A percentile compares a stretch with the other conserved stretches of the same genome.
Conservation (phyloP, 2,797 vertebrate species). For the Hyperoplus lanceolatus region DNA sequence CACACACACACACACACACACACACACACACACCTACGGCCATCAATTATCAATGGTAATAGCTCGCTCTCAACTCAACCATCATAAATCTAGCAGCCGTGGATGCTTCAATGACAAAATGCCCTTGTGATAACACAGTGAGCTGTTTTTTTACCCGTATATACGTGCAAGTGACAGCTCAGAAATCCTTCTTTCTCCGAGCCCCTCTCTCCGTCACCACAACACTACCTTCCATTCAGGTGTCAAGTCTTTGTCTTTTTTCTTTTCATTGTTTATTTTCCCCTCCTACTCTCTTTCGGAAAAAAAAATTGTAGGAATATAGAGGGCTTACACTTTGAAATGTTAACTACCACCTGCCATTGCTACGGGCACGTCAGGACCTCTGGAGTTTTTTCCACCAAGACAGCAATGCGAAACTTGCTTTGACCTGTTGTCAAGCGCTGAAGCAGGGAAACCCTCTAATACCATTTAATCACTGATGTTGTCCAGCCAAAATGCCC, state of each 20-base stretch:
- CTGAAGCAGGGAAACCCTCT: slow-evolving; percentile 36
- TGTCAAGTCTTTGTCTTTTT: slow-evolving; percentile 56
- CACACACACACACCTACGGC: slow-evolving; percentile 53
- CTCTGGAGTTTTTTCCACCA: slow-evolving; percentile 17
- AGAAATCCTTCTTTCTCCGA: slow-evolving; percentile 35
- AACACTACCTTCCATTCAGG: slow-evolving; percentile 56
- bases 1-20: slow-evolving; percentile 46
- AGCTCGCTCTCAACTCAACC: slow-evolving; percentile 56
- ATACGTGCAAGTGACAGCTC: slow-evolving; percentile 42
- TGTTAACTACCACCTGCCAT: slow-evolving; percentile 77
- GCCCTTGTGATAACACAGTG: slow-evolving; percentile 75
- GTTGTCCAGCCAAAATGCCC: slow-evolving; percentile 50
- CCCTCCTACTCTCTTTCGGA: slow-evolving; percentile 1
- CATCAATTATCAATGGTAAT: slow-evolving; percentile 79
- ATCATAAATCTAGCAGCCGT: slow-evolving; percentile 68
- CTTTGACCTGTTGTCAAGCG: slow-evolving; percentile 51
- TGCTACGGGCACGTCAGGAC: slow-evolving; percentile 38
- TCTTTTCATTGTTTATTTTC: slow-evolving; percentile 57
- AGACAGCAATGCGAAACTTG: slow-evolving; percentile 34
- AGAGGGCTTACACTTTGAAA: slow-evolving; percentile 68
- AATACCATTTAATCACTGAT: slow-evolving; percentile 65
- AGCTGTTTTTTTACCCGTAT: slow-evolving; percentile 54
- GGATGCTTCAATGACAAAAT: slow-evolving; percentile 75
- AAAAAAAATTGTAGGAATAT: slow-evolving; percentile 59
- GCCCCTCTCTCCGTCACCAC: slow-evolving; percentile 36